Percentiles rank a stretch among this genome's conserved stretches.
Conservation (phyloP, 2,888 invertebrate genomes). For the Dynastes tityus region DNA sequence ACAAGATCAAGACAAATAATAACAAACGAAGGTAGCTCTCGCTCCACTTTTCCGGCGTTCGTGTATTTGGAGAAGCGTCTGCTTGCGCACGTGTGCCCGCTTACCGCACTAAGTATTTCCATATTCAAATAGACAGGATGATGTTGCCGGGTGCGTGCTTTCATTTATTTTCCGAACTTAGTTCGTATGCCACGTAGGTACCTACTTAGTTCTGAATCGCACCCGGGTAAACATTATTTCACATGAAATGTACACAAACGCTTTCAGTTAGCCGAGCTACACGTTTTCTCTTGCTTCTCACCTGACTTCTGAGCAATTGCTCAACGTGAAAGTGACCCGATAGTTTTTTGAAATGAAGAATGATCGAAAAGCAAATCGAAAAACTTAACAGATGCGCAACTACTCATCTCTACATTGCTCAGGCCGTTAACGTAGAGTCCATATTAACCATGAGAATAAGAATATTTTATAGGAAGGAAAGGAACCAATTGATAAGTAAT, state of each 20-base stretch:
- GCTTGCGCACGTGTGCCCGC: neutral
- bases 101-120: constrained; percentile 4
- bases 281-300: too few relatives aligned
- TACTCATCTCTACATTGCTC: too few relatives aligned
- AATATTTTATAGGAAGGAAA: too few relatives aligned
- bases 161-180: constrained; percentile 7
- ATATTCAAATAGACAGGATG: constrained; percentile 10
- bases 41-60: neutral
- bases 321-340: too few relatives aligned
- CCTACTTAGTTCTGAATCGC: neutral
- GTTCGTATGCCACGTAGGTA: neutral
- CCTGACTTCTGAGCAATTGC: too few relatives aligned
- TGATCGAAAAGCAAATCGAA: too few relatives aligned
- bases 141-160: neutral
- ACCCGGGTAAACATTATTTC: neutral
- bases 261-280: neutral
- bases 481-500: too few relatives aligned
- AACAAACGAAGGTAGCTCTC: neutral
- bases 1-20: constrained; percentile 15
- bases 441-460: too few relatives aligned
- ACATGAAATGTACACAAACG: neutral
- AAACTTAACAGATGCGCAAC: too few relatives aligned
- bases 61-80: constrained; percentile 2
- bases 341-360: too few relatives aligned
- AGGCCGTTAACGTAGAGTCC: too few relatives aligned